phyloP scores from a whole-genome alignment of 2,797 vertebrate genomes.

The Lutjanus argentimaculatus region DNA sequence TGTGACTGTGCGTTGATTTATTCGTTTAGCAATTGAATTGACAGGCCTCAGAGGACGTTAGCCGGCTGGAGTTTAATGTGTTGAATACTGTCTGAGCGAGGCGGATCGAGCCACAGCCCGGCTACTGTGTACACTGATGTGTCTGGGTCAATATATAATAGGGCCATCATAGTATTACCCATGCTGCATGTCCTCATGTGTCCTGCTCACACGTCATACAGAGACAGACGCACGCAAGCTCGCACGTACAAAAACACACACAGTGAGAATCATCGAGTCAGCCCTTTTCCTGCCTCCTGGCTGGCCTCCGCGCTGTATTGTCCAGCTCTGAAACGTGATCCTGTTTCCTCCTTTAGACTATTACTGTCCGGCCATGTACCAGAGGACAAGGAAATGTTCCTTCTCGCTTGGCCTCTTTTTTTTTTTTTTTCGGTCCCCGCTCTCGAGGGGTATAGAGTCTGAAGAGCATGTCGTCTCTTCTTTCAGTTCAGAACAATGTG shows the following conservation, averaged over 20 bases:
- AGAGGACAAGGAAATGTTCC: slow-evolving; percentile 59
- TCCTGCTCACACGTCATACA: slow-evolving; percentile 1
- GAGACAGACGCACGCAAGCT: slow-evolving; percentile 9
- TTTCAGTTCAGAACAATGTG: slow-evolving; percentile 57
- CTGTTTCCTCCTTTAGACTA: slow-evolving; percentile 48
- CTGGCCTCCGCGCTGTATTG: slow-evolving; percentile 54
- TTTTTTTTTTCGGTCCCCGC: slow-evolving; percentile 1
- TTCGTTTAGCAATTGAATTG: slow-evolving; percentile 39
- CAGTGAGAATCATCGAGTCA: slow-evolving; percentile 58
- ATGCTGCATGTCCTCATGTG: slow-evolving; percentile 38
- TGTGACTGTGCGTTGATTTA: slow-evolving; percentile 42
- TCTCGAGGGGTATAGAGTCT: slow-evolving; percentile 51
- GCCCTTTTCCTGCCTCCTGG: slow-evolving; percentile 49
- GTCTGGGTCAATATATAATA: slow-evolving; percentile 59
- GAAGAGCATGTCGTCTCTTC: slow-evolving; percentile 49
- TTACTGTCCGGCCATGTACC: slow-evolving; percentile 46
- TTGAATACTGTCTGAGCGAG: slow-evolving; percentile 38
- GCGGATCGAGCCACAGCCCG: slow-evolving; percentile 18
- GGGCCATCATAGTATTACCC: slow-evolving; percentile 15
- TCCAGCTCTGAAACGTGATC: slow-evolving; percentile 70
- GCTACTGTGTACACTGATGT: slow-evolving; percentile 29
- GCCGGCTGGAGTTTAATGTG: slow-evolving; percentile 42
- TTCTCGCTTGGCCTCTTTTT: slow-evolving; percentile 28
- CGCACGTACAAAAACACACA: neutral
- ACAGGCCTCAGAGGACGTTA: slow-evolving; percentile 32